Percentiles rank a stretch among this genome's conserved stretches.
Evolutionary conservation across 2,797 vertebrate species (phyloP).

Genomic region (Pteronotus mesoamericanus): DNA sequence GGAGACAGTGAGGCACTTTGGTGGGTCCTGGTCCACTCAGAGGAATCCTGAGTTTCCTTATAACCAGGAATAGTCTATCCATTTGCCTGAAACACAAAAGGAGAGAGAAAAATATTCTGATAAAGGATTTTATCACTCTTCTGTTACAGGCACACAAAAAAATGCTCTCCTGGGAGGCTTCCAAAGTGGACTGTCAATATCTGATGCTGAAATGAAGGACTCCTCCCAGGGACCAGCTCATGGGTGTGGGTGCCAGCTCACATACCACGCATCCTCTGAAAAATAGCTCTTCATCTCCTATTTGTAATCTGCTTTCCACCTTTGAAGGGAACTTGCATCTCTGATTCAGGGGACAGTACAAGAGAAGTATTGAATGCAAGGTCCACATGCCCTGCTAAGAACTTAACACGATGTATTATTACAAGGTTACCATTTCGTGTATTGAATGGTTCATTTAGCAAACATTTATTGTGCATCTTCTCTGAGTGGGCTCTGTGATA

Average conservation of each 20-base stretch:
- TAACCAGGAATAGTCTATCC: not conserved
- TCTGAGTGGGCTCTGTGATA: not conserved
- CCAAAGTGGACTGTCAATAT: no score
- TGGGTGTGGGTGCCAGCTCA: not conserved
- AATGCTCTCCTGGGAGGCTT: not conserved
- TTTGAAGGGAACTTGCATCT: not conserved
- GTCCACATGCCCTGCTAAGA: not conserved
- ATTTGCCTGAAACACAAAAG: not conserved
- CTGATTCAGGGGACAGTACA: no score
- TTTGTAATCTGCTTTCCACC: not conserved
- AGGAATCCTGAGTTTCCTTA: not conserved
- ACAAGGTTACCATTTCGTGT: not conserved
- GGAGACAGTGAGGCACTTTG: not conserved
- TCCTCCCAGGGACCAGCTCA: not conserved
- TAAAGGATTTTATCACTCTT: not conserved
- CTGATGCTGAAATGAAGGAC: not conserved
- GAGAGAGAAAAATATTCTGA: not conserved
- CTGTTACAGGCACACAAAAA: not conserved
- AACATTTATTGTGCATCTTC: not conserved
- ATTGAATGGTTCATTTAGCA: not conserved
- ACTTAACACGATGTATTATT: not conserved
- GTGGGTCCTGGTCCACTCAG: not conserved
- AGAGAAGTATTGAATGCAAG: not conserved
- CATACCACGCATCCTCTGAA: not conserved
- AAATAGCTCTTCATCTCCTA: not conserved